A percentile compares a stretch with the other conserved stretches of the same genome.
These are phyloP conservation scores for Aegithalos caudatus DNA, from an alignment of 2,113 vertebrate species.

Conservation along the genomic window DNA sequence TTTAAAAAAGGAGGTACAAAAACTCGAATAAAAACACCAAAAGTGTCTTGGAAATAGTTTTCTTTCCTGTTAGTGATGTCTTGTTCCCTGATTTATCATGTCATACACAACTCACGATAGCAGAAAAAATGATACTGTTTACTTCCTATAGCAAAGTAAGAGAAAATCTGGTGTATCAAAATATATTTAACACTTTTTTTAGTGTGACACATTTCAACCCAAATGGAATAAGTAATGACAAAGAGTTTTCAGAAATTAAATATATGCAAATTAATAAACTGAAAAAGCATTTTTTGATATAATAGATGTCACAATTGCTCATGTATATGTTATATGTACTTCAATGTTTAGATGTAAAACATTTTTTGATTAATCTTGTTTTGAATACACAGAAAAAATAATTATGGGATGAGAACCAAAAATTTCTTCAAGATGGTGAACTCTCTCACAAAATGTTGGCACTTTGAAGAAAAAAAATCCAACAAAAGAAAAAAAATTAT, in stretches of 20 bases:
- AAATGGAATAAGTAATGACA: background rate
- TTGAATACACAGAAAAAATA: background rate
- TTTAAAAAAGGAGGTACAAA: background rate
- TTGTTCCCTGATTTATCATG: background rate
- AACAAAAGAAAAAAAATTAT: background rate
- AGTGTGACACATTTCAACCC: background rate
- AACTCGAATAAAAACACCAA: background rate
- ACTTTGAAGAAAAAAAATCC: background rate
- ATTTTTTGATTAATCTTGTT: background rate
- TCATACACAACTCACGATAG: background rate
- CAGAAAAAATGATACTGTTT: background rate
- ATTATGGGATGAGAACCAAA: background rate
- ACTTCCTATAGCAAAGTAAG: background rate
- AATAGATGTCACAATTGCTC: background rate
- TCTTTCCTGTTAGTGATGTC: background rate
- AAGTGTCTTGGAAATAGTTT: background rate
- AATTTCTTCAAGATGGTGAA: background rate
- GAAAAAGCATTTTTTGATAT: background rate
- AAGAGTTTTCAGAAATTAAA: background rate
- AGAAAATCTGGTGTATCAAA: background rate
- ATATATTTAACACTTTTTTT: background rate
- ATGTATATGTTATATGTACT: background rate
- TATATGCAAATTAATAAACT: background rate
- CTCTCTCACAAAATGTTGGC: background rate
- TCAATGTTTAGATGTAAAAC: background rate